Evolutionary conservation across 1,140 invertebrate species (phyloP).

Genomic region (Ostrea edulis): DNA sequence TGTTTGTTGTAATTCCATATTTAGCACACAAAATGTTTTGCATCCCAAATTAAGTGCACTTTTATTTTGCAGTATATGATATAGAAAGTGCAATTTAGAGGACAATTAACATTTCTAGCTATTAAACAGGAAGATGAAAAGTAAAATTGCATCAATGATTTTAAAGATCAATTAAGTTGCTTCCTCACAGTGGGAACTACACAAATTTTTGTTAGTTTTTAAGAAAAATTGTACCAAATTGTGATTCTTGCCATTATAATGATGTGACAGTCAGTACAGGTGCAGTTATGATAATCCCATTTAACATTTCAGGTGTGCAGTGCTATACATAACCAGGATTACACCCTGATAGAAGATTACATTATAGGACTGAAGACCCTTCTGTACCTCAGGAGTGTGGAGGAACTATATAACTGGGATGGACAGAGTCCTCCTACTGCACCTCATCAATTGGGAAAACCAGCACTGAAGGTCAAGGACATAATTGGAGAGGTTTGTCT

Average conservation of each 20-base stretch:
- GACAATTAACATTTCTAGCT: too few relatives aligned
- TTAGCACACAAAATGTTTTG: too few relatives aligned
- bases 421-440: constrained; percentile 95
- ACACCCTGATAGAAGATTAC: constrained; percentile 96
- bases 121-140: too few relatives aligned
- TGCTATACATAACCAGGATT: constrained; percentile 99
- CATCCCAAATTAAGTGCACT: too few relatives aligned
- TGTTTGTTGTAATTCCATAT: too few relatives aligned
- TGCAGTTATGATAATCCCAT: not conserved
- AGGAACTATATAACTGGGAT: constrained; percentile 88
- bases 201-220: not conserved
- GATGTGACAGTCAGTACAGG: too few relatives aligned
- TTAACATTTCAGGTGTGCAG: constrained; percentile 88
- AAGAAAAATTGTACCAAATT: too few relatives aligned
- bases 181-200: not conserved
- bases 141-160: too few relatives aligned
- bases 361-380: constrained; percentile 93
- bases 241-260: too few relatives aligned
- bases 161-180: not conserved
- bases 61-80: too few relatives aligned
- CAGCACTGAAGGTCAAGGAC: constrained; percentile 84
- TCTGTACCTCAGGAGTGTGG: constrained; percentile 89
- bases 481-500: constrained; percentile 74
- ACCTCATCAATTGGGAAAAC: constrained; percentile 95
- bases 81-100: too few relatives aligned